Evolutionary conservation across 2,888 invertebrate genomes (phyloP), one percentile per base, ranked within the genome.

Genomic region (Nephrotoma flavescens): DNA sequence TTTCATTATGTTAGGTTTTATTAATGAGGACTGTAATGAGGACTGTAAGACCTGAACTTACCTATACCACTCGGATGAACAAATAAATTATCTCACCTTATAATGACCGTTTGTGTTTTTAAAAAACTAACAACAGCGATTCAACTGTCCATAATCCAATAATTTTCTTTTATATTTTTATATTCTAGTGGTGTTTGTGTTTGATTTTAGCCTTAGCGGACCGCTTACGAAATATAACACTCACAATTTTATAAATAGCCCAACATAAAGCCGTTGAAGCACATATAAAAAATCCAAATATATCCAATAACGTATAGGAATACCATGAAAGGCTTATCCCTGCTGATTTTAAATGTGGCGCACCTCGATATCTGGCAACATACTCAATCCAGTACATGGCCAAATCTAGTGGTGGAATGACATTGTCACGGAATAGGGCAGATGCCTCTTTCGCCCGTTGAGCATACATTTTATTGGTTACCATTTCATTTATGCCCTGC

Each of bases 321-420:
- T 90, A 91, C 92, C 91, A 92, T 11, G 88, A 88, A 44, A 92
- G 88, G 57, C 91, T 90, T 42, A 90, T 87, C 0, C 91, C 91
- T 0, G 91, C 90, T 0, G 91, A 90, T 9, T 90, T 89, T 87
- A 92, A 88, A 85, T 92, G 92, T 0, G 89, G 87, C 0, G 92
- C 92, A 2, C 92, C 92, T 85, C 90, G 90, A 87, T 92, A 90
- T 0, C 91, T 89, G 7, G 92, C 90, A 11, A 92, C 91, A 87
- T 92, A 92, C 86, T 92, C 92, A 47, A 92, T 90, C 92, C 92
- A 92, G 88, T 90, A 92, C 87, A 91, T 89, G 12, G 92, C 91
- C 2, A 89, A 90, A 6, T 91, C 90, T 6, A 91, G 89, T 0
- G 92, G 89, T 15, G 87, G 87, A 87, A 90, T 86, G 0, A 90